These are phyloP conservation scores for Xiphydria camelus DNA, from an alignment of 2,888 invertebrate genomes.

Conservation along the genomic window DNA sequence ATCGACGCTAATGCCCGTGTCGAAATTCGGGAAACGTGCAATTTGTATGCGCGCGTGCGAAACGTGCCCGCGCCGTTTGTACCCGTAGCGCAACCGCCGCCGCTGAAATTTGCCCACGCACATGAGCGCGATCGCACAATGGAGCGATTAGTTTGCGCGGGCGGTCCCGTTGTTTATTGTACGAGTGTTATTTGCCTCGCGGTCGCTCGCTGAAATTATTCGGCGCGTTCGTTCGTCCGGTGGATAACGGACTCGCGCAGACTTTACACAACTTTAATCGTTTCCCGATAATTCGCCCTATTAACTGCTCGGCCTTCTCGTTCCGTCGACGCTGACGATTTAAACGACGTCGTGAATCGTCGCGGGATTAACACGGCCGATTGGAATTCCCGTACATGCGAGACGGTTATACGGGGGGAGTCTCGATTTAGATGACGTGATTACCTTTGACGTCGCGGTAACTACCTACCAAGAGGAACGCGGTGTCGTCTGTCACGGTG, in stretches of 20 bases:
- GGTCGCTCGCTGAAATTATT: constrained; percentile 52
- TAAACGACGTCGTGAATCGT: too few species aligned
- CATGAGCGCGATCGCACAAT: constrained; percentile 47
- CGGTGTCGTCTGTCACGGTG: too few species aligned
- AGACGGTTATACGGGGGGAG: too few species aligned
- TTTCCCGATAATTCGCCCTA: constrained; percentile 42
- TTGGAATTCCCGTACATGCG: neutral
- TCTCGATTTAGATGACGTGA: too few species aligned
- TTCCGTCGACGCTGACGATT: too few species aligned
- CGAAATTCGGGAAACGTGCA: neutral
- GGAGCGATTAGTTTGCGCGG: constrained; percentile 52
- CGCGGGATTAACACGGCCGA: neutral
- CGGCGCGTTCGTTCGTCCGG: constrained; percentile 15
- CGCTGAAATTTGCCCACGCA: constrained; percentile 39
- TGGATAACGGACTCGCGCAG: constrained; percentile 19
- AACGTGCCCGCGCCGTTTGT: neutral
- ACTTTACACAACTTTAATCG: constrained; percentile 48
- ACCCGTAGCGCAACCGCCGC: neutral
- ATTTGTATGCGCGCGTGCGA: neutral
- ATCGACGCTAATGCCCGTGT: neutral
- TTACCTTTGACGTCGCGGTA: too few species aligned
- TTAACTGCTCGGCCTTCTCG: constrained; percentile 23
- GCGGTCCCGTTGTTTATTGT: constrained; percentile 47
- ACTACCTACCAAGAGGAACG: too few species aligned
- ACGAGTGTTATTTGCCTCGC: constrained; percentile 43